Conservation (phyloP, 2,888 invertebrate species). For the Aporophyla nigra region DNA sequence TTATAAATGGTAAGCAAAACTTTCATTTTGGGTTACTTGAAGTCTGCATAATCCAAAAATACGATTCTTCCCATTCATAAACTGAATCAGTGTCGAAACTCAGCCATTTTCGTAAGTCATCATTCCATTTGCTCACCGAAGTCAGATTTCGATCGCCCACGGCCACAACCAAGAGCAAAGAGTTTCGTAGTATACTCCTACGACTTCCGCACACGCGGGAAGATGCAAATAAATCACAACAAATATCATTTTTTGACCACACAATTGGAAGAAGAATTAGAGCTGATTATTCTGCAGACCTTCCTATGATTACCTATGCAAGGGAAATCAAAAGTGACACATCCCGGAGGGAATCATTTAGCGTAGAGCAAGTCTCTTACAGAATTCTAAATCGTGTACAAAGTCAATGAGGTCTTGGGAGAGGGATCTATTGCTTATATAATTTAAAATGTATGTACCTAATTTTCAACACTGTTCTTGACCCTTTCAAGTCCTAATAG, state of each 20-base stretch:
- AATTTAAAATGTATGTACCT: not conserved
- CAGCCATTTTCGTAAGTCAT: not conserved
- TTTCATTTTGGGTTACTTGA: not conserved
- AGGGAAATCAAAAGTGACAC: not conserved
- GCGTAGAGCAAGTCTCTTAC: not conserved
- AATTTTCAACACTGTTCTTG: not conserved
- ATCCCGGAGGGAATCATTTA: not conserved
- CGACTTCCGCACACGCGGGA: slow-evolving; percentile 28
- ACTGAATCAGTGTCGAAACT: not conserved
- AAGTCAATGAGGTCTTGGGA: not conserved
- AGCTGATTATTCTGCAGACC: not conserved
- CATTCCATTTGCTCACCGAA: not conserved
- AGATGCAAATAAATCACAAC: slow-evolving; percentile 23
- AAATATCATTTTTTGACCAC: slow-evolving; percentile 17
- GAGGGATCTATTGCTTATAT: not conserved
- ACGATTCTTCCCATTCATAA: not conserved
- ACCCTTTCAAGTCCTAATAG: not conserved
- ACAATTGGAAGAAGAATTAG: slow-evolving; percentile 1
- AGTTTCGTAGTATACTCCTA: slow-evolving; percentile 42
- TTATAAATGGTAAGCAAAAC: not conserved
- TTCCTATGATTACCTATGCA: not conserved
- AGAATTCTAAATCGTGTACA: not conserved
- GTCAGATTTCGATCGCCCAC: slow-evolving; percentile 38
- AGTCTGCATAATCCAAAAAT: not conserved
- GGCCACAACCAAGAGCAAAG: slow-evolving; percentile 1